Evolutionary conservation across 2,113 vertebrate species (phyloP).

Genomic region (Megatriorchis doriae): DNA sequence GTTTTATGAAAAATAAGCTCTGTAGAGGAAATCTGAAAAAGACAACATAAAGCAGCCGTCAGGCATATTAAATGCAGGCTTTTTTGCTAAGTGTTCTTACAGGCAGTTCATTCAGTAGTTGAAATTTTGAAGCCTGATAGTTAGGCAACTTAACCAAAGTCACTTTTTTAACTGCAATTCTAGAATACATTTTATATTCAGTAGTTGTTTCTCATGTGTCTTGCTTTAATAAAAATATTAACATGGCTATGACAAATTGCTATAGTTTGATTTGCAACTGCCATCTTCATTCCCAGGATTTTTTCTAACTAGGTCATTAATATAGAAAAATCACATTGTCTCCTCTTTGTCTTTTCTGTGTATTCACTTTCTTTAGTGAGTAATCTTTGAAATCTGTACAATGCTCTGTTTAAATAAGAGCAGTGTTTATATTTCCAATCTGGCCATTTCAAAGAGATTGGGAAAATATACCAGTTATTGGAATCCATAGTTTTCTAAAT

Average conservation of each 20-base stretch:
- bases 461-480: not conserved
- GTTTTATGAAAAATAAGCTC: not conserved
- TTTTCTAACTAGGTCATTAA: not conserved
- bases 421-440: not conserved
- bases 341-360: not conserved
- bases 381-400: not conserved
- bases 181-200: accelerated
- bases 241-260: not conserved
- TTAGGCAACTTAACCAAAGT: not conserved
- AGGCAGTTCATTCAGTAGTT: not conserved
- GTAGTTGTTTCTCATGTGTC: not conserved
- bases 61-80: not conserved
- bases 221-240: not conserved
- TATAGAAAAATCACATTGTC: not conserved
- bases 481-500: not conserved
- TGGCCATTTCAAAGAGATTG: not conserved
- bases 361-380: not conserved
- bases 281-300: not conserved
- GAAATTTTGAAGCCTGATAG: not conserved
- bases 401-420: not conserved
- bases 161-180: not conserved
- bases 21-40: not conserved
- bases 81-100: not conserved
- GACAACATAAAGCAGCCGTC: not conserved
- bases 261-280: not conserved